These are phyloP conservation scores for Pomacea maculata DNA, from an alignment of 1,140 invertebrate species.

Conservation along the genomic window DNA sequence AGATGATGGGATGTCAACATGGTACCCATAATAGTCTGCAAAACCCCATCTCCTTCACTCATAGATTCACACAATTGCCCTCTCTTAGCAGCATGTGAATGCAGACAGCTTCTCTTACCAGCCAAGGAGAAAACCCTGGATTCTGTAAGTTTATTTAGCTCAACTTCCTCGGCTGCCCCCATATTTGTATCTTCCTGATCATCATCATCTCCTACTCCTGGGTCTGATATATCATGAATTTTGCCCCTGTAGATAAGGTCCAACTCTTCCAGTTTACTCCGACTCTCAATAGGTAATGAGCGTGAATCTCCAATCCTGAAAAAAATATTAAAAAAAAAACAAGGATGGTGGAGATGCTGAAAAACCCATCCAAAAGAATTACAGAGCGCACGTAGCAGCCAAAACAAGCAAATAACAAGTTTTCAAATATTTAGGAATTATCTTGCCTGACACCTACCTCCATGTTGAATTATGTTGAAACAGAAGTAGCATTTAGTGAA, in stretches of 20 bases:
- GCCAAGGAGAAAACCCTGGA: slow-evolving; percentile 4
- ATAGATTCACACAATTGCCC: no score
- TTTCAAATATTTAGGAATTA: no score
- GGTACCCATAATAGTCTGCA: no score
- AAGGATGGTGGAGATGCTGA: not conserved
- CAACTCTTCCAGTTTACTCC: slow-evolving; percentile 10
- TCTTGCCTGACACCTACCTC: no score
- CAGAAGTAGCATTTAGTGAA: no score
- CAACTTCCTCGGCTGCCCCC: not conserved
- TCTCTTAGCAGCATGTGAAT: no score
- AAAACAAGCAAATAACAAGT: no score
- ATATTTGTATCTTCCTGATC: not conserved
- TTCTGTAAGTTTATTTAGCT: not conserved
- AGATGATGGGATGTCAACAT: no score
- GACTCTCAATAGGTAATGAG: not conserved
- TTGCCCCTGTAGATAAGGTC: slow-evolving; percentile 1
- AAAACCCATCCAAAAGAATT: no score
- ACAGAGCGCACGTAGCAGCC: no score
- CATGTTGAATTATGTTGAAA: no score
- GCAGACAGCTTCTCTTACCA: not conserved
- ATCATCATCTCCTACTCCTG: not conserved
- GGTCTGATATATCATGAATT: not conserved
- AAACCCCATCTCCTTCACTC: no score
- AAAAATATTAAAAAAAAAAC: not conserved
- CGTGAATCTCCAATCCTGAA: slow-evolving; percentile 1